Evolutionary conservation across 2,113 vertebrate genomes (phyloP).

Genomic region (Physeter macrocephalus): DNA sequence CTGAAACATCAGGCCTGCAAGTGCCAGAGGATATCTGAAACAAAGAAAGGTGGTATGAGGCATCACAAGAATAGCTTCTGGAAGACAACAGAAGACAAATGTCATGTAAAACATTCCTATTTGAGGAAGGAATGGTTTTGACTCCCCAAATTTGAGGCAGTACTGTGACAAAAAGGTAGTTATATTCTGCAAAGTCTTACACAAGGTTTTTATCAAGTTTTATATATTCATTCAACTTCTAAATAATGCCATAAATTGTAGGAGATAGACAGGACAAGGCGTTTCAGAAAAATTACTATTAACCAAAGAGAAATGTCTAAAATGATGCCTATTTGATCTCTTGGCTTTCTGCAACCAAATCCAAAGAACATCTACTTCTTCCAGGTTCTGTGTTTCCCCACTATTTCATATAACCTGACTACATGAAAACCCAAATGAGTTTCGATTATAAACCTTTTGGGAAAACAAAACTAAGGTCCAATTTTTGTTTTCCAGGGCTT

Average conservation of each 20-base stretch:
- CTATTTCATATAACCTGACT: not conserved
- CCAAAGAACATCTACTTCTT: not conserved
- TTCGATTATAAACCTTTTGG: not conserved
- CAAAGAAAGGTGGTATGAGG: conserved; percentile 24
- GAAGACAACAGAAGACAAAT: not conserved
- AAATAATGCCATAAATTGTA: not conserved
- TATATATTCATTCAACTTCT: not conserved
- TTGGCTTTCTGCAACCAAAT: not conserved
- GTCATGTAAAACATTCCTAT: not conserved
- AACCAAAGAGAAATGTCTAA: not conserved
- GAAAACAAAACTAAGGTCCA: not conserved
- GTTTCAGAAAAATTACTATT: not conserved
- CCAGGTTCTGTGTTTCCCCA: not conserved
- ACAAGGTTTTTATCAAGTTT: not conserved
- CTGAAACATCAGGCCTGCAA: conserved; percentile 81
- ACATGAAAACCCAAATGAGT: not conserved
- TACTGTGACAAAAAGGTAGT: not conserved
- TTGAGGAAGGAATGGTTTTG: not conserved
- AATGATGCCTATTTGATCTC: not conserved
- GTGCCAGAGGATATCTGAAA: conserved; percentile 85
- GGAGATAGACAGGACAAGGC: not conserved
- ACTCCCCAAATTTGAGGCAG: not conserved
- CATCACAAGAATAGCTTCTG: not conserved
- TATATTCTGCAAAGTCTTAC: not conserved
- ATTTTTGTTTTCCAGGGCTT: not conserved